Base-by-base conservation (phyloP, 1,140 invertebrate genomes). In the Mycetomoellerius zeteki region DNA sequence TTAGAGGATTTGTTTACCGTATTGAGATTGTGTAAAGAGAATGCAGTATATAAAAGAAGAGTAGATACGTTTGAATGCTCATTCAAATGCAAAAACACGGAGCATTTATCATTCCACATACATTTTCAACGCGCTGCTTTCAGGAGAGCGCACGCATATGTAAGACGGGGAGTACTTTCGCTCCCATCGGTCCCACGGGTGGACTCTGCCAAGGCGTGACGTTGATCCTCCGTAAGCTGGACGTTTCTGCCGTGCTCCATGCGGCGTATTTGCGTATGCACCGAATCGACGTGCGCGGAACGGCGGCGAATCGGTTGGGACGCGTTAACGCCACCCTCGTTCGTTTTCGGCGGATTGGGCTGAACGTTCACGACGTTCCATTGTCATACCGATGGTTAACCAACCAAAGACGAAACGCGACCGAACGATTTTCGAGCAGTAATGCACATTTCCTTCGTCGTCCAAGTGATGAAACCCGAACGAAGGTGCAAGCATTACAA, bases 301-400 rank as follows among this genome's bases (percentile, higher is more conserved):
- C 12, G 71, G 27, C 80, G 37, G 73, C 85, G 60, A 71, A 86
- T 52, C 85, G 86, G 87, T 81, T 81, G 82, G 88, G 76, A 80
- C 85, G 85, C 84, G 86, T 69, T 87, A 92, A 86, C 91, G 91
- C 91, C 92, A 92, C 52, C 93, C 93, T 94, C 80, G 88, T 94
- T 87, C 84, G 77, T 92, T 94, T 94, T 94, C 94, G 93, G 87
- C 67, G 92, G 93, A 94, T 94, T 94, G 92, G 90, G 87, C 92
- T 93, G 91, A 94, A 91, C 84, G 21, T 37, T 54, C 88, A 87
- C 81, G 93, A 94, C 92, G 92, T 91, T 92, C 88, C 93, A 88
- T 89, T 85, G 58, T 69, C 65, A 33, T 50, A 30, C 67, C 60
- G 82, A 87, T 47, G 75, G 50, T 76, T 73, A 87, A 58, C 69